A percentile compares a stretch with the other conserved stretches of the same genome.
Evolutionary conservation across 2,113 vertebrate species (phyloP).

Genomic region (Campylorhamphus procurvoides): DNA sequence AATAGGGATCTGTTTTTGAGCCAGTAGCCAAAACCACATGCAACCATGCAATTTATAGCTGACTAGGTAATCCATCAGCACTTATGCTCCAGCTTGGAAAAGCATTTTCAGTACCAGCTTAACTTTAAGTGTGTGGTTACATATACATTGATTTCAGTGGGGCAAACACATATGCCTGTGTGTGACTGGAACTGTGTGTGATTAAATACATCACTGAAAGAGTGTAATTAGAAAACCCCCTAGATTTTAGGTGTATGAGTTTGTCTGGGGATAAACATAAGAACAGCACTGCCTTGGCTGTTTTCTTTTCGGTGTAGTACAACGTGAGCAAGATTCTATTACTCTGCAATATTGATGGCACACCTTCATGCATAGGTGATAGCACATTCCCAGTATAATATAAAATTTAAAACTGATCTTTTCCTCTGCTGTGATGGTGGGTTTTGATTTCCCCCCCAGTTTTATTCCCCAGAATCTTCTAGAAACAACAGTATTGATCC

Average conservation of each 20-base stretch:
- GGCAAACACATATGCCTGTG: not conserved
- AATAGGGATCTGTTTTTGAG: not conserved
- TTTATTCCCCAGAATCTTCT: not conserved
- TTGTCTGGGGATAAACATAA: not conserved
- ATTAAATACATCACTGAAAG: not conserved
- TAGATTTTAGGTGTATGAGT: not conserved
- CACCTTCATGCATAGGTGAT: not conserved
- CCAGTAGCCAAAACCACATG: not conserved
- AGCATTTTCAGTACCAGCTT: not conserved
- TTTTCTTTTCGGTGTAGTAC: not conserved
- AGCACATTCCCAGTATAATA: not conserved
- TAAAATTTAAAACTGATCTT: not conserved
- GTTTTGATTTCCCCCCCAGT: not conserved
- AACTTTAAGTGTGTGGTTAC: not conserved
- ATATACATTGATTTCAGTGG: not conserved
- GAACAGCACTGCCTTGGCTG: not conserved
- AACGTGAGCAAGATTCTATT: not conserved
- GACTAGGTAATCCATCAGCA: slow-evolving; percentile 8
- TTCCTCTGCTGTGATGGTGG: not conserved
- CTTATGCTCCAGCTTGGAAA: not conserved
- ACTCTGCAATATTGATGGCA: not conserved
- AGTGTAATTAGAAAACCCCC: not conserved
- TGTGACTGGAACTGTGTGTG: not conserved
- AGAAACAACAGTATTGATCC: not conserved
- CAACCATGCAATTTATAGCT: not conserved